Conservation (phyloP, 2,797 vertebrate genomes). For the Phataginus tetradactyla region DNA sequence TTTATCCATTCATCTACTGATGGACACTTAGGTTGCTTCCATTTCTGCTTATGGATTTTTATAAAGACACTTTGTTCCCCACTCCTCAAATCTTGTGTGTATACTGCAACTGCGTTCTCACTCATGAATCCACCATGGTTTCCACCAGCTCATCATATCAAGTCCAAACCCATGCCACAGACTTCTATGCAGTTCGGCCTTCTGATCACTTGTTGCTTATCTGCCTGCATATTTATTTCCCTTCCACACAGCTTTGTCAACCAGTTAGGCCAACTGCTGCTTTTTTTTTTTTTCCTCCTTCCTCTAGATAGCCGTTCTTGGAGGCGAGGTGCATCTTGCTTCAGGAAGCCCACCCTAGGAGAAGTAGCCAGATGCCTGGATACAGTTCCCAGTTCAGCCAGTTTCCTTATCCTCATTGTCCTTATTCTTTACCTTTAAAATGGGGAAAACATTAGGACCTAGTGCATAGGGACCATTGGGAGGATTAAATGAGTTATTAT, state of each 20-base stretch:
- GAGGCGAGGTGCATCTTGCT: background rate
- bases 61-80: background rate
- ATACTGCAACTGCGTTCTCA: background rate
- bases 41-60: background rate
- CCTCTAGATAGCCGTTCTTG: background rate
- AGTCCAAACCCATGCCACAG: background rate
- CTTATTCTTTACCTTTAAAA: background rate
- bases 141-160: background rate
- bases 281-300: background rate
- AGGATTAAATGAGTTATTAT: background rate
- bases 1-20: too few species aligned
- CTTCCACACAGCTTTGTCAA: background rate
- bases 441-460: background rate
- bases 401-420: background rate
- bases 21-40: too few species aligned
- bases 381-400: background rate
- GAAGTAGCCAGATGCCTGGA: background rate
- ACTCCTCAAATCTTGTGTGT: background rate
- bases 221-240: background rate
- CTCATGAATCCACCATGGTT: background rate
- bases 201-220: background rate
- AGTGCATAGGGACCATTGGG: background rate
- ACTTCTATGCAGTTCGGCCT: background rate
- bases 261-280: background rate
- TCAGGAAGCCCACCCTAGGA: background rate